Conservation (phyloP, 1,140 invertebrate genomes). For the Trichoplusia ni region DNA sequence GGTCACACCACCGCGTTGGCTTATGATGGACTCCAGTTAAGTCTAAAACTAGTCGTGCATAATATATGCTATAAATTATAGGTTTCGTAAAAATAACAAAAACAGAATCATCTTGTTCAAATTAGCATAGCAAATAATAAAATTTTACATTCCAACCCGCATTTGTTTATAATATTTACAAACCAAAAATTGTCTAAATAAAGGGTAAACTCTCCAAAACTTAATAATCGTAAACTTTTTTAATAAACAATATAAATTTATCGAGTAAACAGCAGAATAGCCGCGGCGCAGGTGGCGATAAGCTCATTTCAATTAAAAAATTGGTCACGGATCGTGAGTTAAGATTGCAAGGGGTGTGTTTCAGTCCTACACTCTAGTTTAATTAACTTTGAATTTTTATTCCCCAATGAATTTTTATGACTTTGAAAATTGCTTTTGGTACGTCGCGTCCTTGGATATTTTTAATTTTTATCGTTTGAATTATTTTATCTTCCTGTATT, state of each 20-base stretch:
- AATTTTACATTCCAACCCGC: too few relatives aligned
- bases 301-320: constrained; percentile 31
- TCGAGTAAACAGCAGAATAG: constrained; percentile 1
- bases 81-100: too few relatives aligned
- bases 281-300: constrained; percentile 5
- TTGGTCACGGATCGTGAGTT: constrained; percentile 27
- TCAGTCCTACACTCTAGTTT: constrained; percentile 18
- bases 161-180: too few relatives aligned
- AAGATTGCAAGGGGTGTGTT: constrained; percentile 27
- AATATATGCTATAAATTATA: too few relatives aligned
- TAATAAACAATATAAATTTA: background rate
- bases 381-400: constrained; percentile 32
- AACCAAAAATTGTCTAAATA: too few relatives aligned
- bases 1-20: too few relatives aligned
- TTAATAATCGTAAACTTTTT: too few relatives aligned
- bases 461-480: background rate
- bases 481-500: background rate
- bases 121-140: too few relatives aligned
- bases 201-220: too few relatives aligned
- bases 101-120: too few relatives aligned
- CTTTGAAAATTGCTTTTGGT: constrained; percentile 20
- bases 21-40: too few relatives aligned
- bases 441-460: background rate
- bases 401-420: constrained; percentile 5
- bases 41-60: too few relatives aligned